These are phyloP conservation scores for Salticus scenicus DNA, from an alignment of 2,888 invertebrate genomes.

Conservation along the genomic window DNA sequence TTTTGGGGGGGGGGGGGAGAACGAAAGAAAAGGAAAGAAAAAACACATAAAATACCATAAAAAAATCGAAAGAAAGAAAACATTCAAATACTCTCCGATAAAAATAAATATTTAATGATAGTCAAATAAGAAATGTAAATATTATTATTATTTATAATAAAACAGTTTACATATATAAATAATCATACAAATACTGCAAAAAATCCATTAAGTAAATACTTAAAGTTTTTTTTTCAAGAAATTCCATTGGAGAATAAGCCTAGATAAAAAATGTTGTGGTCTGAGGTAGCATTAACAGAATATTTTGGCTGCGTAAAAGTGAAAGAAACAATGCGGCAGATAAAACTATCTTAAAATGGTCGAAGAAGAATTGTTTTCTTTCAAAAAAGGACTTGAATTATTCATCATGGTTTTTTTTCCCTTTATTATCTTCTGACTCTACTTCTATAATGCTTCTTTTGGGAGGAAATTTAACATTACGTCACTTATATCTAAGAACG, in stretches of 20 bases:
- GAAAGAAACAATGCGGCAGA: not conserved
- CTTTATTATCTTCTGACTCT: not conserved
- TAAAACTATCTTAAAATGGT: conserved; percentile 6
- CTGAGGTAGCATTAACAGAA: not conserved
- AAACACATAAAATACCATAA: too few species aligned
- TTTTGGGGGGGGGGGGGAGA: too few species aligned
- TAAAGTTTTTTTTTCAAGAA: too few species aligned
- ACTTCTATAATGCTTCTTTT: not conserved
- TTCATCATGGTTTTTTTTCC: conserved; percentile 2
- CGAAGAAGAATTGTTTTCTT: not conserved
- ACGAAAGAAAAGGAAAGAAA: too few species aligned
- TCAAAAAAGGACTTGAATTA: conserved; percentile 3
- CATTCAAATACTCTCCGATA: too few species aligned
- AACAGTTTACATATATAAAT: too few species aligned
- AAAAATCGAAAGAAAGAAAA: too few species aligned
- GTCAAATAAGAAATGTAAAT: too few species aligned
- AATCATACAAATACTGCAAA: too few species aligned
- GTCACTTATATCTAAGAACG: not conserved
- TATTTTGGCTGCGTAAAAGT: not conserved
- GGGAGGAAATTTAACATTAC: not conserved
- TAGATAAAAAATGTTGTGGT: not conserved
- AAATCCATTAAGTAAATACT: too few species aligned
- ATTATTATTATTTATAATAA: too few species aligned
- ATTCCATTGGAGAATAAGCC: not conserved
- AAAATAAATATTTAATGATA: too few species aligned